Base-by-base conservation (phyloP, 2,797 vertebrate genomes). In the Phoxinus dragarum region DNA sequence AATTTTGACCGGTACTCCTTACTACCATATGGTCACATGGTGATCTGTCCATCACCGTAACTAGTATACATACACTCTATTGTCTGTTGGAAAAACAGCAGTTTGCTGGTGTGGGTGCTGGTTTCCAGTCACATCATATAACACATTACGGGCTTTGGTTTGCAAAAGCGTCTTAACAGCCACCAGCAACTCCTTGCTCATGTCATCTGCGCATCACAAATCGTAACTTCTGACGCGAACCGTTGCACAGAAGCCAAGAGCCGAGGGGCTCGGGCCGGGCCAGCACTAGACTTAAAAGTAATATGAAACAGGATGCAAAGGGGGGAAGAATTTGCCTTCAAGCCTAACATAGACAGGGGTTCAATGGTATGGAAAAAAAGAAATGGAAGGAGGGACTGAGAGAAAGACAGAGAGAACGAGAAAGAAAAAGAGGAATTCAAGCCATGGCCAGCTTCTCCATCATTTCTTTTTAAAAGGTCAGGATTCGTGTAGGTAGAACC, bases 381-480 rank as follows among this genome's bases (percentile, higher is more conserved):
- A 73, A 79, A 86, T 61, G 59, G 68, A 86, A 54, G 34, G 59
- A 47, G 42, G 66, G 71, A 74, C 67, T 68, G 88, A 88, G 59
- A 91, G 89, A 81, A 78, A 81, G 61, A 52, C 88, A 90, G 85
- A 91, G 83, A 88, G 89, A 90, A 89, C 90, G 78, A 42, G 34
- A 82, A 82, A 90, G 80, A 89, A 87, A 83, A 77, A 74, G 47
- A 72, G 56, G 77, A 82, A 82, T 38, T 44, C 38, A 72, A 81
- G 54, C 19, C 66, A 73, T 74, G 68, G 54, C 64, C 67, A 94
- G 95, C 95, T 96, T 96, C 96, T 97, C 97, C 96, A 95, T 97
- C 96, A 97, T 97, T 97, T 95, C 94, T 97, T 96, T 96, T 87
- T 92, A 91, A 99, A 99, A 99, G 98, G 98, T 99, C 97, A 99